A percentile compares a stretch with the other conserved stretches of the same genome.
Conservation (phyloP, 2,113 vertebrate species). For the Australoheros scitulus region DNA sequence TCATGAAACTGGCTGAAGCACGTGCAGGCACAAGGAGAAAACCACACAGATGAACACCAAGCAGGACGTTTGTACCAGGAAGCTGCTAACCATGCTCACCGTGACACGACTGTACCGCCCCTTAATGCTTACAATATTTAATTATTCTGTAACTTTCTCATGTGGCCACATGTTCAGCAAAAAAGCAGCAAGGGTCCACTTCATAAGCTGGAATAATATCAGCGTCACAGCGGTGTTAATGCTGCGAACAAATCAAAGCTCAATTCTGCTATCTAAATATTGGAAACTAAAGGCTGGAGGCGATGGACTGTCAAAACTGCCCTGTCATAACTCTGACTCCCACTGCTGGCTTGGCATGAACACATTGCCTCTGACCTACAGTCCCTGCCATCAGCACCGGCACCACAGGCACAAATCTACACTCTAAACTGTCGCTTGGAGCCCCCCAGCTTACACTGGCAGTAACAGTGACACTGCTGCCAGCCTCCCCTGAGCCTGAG, state of each 20-base stretch:
- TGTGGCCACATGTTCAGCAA: neutral
- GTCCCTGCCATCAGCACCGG: slow-evolving; percentile 40
- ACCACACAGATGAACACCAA: neutral
- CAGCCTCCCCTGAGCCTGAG: slow-evolving; percentile 53
- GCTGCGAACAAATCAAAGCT: neutral
- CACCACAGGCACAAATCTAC: slow-evolving; percentile 55
- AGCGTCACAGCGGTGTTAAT: neutral
- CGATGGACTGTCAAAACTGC: slow-evolving; percentile 21
- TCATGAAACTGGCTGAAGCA: neutral
- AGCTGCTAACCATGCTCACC: neutral
- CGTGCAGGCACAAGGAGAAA: neutral
- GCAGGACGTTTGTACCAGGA: neutral
- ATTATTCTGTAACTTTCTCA: neutral
- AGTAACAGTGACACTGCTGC: slow-evolving; percentile 35
- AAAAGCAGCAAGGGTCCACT: neutral
- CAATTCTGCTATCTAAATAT: slow-evolving; percentile 26
- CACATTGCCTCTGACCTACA: slow-evolving; percentile 28
- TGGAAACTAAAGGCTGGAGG: slow-evolving; percentile 13
- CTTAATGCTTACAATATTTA: neutral
- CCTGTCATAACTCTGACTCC: slow-evolving; percentile 35
- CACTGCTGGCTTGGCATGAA: slow-evolving; percentile 26
- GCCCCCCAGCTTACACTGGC: slow-evolving; percentile 57
- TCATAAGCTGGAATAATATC: neutral
- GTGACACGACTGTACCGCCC: neutral
- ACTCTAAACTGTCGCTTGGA: slow-evolving; percentile 53